phyloP scores from a whole-genome alignment of 2,113 vertebrate genomes.

The Mionectes macconnelli region DNA sequence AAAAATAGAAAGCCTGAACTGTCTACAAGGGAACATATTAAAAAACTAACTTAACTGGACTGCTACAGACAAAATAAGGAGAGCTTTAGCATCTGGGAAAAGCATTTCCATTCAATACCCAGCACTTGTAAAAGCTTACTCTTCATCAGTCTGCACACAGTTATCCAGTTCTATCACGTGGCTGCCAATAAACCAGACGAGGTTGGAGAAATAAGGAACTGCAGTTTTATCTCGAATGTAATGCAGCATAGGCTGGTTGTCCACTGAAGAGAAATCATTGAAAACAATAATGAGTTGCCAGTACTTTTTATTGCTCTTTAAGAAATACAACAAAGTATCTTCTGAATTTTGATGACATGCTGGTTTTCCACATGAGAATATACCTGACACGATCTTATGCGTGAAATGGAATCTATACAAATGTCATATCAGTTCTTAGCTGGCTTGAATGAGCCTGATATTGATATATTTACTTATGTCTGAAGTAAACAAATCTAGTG shows the following conservation, averaged over 20 bases:
- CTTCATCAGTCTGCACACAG: constrained; percentile 97
- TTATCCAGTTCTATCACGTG: constrained; percentile 98
- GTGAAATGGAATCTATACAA: constrained; percentile 51
- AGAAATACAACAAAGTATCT: background rate
- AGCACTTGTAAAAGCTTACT: constrained; percentile 79
- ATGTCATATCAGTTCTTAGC: background rate
- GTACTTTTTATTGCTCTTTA: background rate
- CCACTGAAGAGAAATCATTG: constrained; percentile 79
- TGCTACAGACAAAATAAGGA: background rate
- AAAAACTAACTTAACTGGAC: background rate
- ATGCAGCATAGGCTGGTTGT: constrained; percentile 99
- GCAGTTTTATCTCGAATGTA: constrained; percentile 98
- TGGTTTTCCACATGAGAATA: background rate
- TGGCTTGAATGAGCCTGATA: background rate
- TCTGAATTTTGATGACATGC: constrained; percentile 26
- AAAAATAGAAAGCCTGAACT: background rate
- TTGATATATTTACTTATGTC: background rate
- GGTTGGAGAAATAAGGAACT: constrained; percentile 97
- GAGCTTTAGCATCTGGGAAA: background rate
- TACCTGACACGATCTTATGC: constrained; percentile 37
- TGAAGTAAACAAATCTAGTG: background rate
- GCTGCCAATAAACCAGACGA: constrained; percentile 99
- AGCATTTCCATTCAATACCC: background rate
- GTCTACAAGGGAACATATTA: background rate
- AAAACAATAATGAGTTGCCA: constrained; percentile 41